Percentiles rank a stretch among this genome's conserved stretches.
Conservation (phyloP, 2,888 invertebrate species). For the Yponomeuta malinellus region DNA sequence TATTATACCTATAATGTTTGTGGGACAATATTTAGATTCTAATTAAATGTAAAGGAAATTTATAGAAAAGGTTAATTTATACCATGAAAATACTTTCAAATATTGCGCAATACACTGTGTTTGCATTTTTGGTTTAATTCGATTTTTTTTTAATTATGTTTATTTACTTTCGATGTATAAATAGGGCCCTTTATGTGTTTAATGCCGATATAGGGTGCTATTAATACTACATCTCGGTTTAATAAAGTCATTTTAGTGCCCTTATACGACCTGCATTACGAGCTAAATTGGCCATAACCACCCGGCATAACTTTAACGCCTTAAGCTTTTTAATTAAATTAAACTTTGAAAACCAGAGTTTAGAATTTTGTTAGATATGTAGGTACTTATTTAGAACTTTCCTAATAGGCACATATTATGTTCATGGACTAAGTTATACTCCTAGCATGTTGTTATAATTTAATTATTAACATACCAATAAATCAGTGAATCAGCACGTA, state of each 20-base stretch:
- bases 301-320: neutral
- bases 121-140: neutral
- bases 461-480: too few species aligned
- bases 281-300: constrained; percentile 2
- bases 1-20: too few species aligned
- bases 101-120: neutral
- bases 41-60: too few species aligned
- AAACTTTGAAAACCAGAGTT: neutral
- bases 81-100: neutral
- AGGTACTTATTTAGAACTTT: neutral
- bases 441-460: too few species aligned
- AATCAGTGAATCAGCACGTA: too few species aligned
- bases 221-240: constrained; percentile 3
- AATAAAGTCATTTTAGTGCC: constrained; percentile 4
- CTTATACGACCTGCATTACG: constrained; percentile 1
- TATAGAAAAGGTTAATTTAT: too few species aligned
- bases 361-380: neutral
- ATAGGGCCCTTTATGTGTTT: constrained; percentile 15
- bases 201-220: constrained; percentile 1
- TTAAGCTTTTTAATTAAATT: constrained; percentile 4
- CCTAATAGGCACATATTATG: neutral
- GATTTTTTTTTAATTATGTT: neutral
- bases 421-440: too few species aligned
- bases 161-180: neutral
- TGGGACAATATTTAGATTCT: too few species aligned